These are phyloP conservation scores for Eurystomus glaucurus DNA, from an alignment of 2,797 vertebrate species.

Conservation along the genomic window DNA sequence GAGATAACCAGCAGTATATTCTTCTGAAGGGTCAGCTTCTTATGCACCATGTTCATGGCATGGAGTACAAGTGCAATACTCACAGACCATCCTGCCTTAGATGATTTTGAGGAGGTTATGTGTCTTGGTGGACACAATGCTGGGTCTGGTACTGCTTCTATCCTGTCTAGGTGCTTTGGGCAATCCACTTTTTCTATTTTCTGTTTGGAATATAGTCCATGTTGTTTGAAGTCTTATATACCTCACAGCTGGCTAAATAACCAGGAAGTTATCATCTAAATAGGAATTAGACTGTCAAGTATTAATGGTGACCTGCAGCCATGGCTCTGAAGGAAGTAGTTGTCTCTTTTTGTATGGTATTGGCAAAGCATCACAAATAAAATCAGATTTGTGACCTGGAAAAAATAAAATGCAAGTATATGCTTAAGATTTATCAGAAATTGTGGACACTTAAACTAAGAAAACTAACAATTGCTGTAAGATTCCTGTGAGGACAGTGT, in stretches of 20 bases:
- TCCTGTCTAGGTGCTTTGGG: background rate
- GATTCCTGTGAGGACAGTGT: background rate
- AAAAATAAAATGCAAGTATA: background rate
- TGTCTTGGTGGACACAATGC: background rate
- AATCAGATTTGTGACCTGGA: background rate
- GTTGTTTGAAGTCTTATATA: background rate
- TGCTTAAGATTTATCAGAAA: background rate
- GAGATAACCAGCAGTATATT: background rate
- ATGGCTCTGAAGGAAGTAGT: background rate
- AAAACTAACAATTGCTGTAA: background rate
- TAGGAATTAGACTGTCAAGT: background rate
- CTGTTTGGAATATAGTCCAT: background rate
- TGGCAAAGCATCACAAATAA: background rate
- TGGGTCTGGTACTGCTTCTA: background rate
- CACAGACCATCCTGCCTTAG: too few relatives aligned
- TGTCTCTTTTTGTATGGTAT: background rate
- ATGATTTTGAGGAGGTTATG: rapidly evolving
- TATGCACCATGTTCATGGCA: background rate
- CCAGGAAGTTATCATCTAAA: background rate
- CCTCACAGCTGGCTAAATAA: background rate
- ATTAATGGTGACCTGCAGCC: background rate
- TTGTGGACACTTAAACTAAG: background rate
- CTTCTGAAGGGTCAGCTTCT: background rate
- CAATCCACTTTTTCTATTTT: background rate
- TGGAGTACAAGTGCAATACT: background rate